Evolutionary conservation across 2,113 vertebrate genomes (phyloP).

Genomic region (Narcine bancroftii): DNA sequence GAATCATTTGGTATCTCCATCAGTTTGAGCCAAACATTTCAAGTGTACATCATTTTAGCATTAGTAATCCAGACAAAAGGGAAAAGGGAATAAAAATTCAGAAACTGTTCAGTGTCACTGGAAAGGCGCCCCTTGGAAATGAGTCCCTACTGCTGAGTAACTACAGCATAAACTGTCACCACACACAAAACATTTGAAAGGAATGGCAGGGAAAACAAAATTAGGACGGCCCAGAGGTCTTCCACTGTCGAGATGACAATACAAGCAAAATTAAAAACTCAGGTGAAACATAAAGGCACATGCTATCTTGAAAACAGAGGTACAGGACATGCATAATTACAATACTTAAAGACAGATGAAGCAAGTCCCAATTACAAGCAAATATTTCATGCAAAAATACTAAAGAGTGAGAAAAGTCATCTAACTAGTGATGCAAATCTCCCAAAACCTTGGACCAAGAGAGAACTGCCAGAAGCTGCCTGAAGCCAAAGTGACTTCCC

Average conservation of each 20-base stretch:
- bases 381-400: constrained; percentile 68
- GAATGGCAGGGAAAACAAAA: not conserved
- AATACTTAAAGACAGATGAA: constrained; percentile 45
- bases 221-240: not conserved
- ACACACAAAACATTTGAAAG: not conserved
- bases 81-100: not conserved
- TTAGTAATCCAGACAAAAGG: not conserved
- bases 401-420: constrained; percentile 53
- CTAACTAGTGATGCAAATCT: constrained; percentile 51
- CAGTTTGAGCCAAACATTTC: not conserved
- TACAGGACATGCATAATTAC: constrained; percentile 52
- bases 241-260: not conserved
- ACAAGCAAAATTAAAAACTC: not conserved
- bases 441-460: constrained; percentile 48
- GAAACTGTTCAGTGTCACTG: not conserved
- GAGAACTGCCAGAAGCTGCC: constrained; percentile 53
- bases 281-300: not conserved
- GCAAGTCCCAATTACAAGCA: constrained; percentile 43
- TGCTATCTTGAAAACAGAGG: not conserved
- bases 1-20: not conserved
- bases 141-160: not conserved
- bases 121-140: not conserved
- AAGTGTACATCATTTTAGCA: not conserved
- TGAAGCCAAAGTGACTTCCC: not conserved
- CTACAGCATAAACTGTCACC: too few species aligned